These are phyloP conservation scores for Solenopsis fugax DNA, from an alignment of 1,140 invertebrate genomes.

Conservation along the genomic window DNA sequence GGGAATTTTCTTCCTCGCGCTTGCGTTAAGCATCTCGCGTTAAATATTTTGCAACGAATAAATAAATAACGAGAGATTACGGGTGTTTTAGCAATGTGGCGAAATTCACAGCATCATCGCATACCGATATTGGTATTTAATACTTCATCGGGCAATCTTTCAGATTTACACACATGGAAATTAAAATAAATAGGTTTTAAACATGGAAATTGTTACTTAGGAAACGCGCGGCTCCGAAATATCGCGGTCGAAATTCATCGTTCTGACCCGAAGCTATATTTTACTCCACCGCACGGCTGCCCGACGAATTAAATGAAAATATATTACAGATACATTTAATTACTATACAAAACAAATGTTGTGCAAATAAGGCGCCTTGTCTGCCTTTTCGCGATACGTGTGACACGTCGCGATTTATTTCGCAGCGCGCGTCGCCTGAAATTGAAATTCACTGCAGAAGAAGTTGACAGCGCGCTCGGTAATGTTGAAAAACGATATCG, in stretches of 20 bases:
- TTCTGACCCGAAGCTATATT: neutral
- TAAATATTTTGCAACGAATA: slow-evolving; percentile 43
- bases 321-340: slow-evolving; percentile 1
- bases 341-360: neutral
- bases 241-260: slow-evolving; percentile 3
- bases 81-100: slow-evolving; percentile 15
- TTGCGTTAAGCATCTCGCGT: slow-evolving; percentile 37
- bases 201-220: neutral
- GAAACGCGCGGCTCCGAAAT: no score
- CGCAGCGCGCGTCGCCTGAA: neutral
- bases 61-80: slow-evolving; percentile 42
- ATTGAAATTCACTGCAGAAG: slow-evolving; percentile 35
- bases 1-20: slow-evolving; percentile 22
- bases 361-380: neutral
- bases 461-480: neutral
- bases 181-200: slow-evolving; percentile 40
- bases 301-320: neutral
- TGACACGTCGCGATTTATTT: slow-evolving; percentile 1
- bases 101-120: neutral
- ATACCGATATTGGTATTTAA: slow-evolving; percentile 50
- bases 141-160: slow-evolving; percentile 22
- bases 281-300: neutral
- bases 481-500: slow-evolving; percentile 34
- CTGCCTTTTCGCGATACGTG: neutral
- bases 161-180: neutral